A percentile compares a stretch with the other conserved stretches of the same genome.
Conservation (phyloP, 2,888 invertebrate species). For the Lacanobia oleracea region DNA sequence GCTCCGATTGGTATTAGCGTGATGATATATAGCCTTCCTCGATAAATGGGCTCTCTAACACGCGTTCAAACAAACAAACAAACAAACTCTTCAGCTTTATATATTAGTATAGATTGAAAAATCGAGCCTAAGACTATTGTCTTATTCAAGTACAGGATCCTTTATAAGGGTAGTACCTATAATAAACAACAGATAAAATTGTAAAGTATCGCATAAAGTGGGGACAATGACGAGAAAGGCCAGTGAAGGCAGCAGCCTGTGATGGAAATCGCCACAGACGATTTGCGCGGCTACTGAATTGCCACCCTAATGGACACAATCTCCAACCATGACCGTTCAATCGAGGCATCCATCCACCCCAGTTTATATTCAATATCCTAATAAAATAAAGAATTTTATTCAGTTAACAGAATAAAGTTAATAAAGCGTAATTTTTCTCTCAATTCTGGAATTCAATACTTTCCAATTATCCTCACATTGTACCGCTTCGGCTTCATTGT, state of each 20-base stretch:
- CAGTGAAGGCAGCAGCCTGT: constrained; percentile 30
- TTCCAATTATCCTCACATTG: constrained; percentile 18
- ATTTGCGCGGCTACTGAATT: constrained; percentile 53
- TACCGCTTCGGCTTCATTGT: constrained; percentile 11
- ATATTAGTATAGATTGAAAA: no score
- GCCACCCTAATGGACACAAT: constrained; percentile 58
- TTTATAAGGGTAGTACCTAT: constrained; percentile 4
- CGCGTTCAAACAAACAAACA: no score
- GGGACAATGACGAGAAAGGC: constrained; percentile 24
- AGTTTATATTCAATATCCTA: constrained; percentile 57
- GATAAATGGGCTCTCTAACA: no score
- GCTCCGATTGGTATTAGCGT: no score
- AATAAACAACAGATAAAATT: constrained; percentile 38
- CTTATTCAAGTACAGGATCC: background rate
- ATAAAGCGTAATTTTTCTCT: constrained; percentile 27
- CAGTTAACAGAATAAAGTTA: constrained; percentile 15
- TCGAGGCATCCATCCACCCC: constrained; percentile 37
- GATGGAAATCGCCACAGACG: constrained; percentile 55
- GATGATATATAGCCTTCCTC: no score
- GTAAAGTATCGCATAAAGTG: constrained; percentile 36
- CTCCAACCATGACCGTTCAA: constrained; percentile 43
- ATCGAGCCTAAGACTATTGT: background rate
- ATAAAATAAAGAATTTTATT: constrained; percentile 54
- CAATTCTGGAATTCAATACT: constrained; percentile 19
- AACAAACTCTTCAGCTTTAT: no score